Evolutionary conservation across 2,888 invertebrate genomes (phyloP).

Genomic region (Geophilus truncorum): DNA sequence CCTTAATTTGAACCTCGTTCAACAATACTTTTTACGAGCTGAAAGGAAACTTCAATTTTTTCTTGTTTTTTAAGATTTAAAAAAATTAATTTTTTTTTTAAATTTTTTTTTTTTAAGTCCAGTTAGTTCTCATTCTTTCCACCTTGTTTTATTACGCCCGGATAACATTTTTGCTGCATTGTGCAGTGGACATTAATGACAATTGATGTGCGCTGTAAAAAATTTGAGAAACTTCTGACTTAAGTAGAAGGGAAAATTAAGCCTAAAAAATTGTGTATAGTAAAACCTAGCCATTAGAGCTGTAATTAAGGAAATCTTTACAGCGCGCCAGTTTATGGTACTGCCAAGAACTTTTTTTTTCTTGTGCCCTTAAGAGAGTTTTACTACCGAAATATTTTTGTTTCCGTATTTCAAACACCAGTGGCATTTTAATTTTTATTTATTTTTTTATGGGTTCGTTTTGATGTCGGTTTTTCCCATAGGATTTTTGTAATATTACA

Average conservation of each 20-base stretch:
- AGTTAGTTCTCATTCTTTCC: not conserved
- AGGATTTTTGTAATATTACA: not conserved
- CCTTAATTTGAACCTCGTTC: not conserved
- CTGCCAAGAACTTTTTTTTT: too few relatives aligned
- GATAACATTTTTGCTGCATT: conserved; percentile 6
- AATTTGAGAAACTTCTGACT: not conserved
- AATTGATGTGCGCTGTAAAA: not conserved
- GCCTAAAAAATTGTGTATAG: not conserved
- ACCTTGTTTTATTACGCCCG: not conserved
- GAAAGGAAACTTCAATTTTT: not conserved
- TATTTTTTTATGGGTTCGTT: not conserved
- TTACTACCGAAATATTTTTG: not conserved
- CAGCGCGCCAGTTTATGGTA: not conserved
- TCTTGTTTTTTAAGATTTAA: not conserved
- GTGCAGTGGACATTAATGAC: conserved; percentile 17
- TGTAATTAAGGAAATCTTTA: not conserved
- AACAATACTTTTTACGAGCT: not conserved
- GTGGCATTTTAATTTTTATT: not conserved
- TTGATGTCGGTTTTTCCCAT: not conserved
- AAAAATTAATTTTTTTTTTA: not conserved
- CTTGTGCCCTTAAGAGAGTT: not conserved
- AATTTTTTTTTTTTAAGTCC: not conserved
- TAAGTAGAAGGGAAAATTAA: not conserved
- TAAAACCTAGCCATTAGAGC: not conserved
- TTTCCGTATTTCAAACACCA: not conserved